Evolutionary conservation across 2,888 invertebrate genomes (phyloP), one percentile per base, ranked within the genome.

Genomic region (Volucella inanis): DNA sequence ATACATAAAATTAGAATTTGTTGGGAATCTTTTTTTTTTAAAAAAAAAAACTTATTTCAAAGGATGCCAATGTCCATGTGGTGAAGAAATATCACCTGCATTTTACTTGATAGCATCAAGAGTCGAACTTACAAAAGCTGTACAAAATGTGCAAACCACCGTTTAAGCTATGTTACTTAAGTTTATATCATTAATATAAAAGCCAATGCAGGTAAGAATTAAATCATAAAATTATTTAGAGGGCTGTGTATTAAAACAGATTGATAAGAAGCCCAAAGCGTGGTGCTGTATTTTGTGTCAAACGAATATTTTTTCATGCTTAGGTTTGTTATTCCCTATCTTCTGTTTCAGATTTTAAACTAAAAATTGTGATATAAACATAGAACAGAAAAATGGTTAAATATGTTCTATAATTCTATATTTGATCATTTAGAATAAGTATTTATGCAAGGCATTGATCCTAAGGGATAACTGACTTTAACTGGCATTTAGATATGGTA

Each of bases 71-170:
- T 98, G 98, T 91, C 97, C 97, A 0, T 98, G 98, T 92, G 97
- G 97, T 0, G 95, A 95, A 85, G 96, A 97, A 92, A 96, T 98
- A 80, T 96, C 97, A 12, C 98, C 98, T 0, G 97, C 97, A 31
- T 98, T 98, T 93, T 98, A 98, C 92, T 93, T 98, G 88, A 96
- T 96, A 89, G 97, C 97, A 49, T 96, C 97, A 54, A 97, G 97
- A 93, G 97, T 98, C 83, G 98, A 98, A 92, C 95, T 96, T 93
- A 96, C 97, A 80, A 97, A 96, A 91, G 95, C 96, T 68, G 97
- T 97, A 67, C 96, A 97, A 91, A 97, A 97, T 91, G 95, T 97
- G 77, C 97, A 97, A 92, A 93, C 94, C 78, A 96, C 96, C n/a
- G 94, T 96, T 87, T 95, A 93, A 93, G 67, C n/a, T 31, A 22